These are phyloP conservation scores for Galemys pyrenaicus DNA, from an alignment of 2,113 vertebrate genomes.

Conservation along the genomic window DNA sequence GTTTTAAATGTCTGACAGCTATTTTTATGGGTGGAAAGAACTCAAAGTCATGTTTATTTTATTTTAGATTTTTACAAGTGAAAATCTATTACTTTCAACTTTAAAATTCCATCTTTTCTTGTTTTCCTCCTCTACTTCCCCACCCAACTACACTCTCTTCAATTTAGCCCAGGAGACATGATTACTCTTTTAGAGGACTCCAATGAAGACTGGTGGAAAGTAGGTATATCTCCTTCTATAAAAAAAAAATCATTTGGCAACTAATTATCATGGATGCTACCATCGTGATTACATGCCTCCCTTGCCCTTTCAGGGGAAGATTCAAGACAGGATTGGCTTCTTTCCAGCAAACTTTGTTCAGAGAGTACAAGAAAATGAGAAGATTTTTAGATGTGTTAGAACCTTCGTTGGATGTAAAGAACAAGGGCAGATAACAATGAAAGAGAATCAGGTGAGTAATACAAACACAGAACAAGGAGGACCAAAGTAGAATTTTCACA, in stretches of 20 bases:
- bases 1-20: neutral
- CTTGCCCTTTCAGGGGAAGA: constrained; percentile 89
- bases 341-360: constrained; percentile 97
- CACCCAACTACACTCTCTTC: constrained; percentile 33
- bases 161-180: constrained; percentile 93
- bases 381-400: constrained; percentile 92
- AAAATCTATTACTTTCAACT: neutral
- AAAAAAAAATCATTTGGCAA: neutral
- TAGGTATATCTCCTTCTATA: constrained; percentile 69
- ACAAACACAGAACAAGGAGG: neutral
- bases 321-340: constrained; percentile 94
- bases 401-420: constrained; percentile 96
- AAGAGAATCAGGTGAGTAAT: constrained; percentile 94
- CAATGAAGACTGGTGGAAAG: constrained; percentile 99
- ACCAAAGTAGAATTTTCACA: neutral
- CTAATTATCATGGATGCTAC: neutral
- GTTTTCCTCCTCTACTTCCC: neutral
- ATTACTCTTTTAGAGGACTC: constrained; percentile 95
- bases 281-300: neutral
- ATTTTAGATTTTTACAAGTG: constrained; percentile 14
- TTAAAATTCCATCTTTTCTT: neutral
- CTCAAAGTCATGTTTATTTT: constrained; percentile 1
- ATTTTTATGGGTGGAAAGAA: neutral
- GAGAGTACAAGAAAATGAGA: constrained; percentile 89
- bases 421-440: constrained; percentile 96